A percentile compares a stretch with the other conserved stretches of the same genome.
phyloP scores from a whole-genome alignment of 1,140 invertebrate genomes.

The Ectropis grisescens region DNA sequence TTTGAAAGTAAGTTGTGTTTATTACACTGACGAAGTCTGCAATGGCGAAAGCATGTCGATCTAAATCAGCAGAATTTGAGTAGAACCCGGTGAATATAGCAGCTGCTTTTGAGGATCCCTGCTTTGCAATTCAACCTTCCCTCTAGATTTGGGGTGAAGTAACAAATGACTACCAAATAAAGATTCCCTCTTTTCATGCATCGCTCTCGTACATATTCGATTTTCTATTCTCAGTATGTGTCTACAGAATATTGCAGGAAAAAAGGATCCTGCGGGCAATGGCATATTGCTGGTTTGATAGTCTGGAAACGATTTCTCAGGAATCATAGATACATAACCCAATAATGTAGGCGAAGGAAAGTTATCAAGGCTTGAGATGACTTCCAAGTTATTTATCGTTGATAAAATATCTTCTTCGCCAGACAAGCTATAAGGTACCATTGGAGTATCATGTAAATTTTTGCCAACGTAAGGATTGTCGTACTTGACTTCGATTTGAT shows the following conservation, averaged over 20 bases:
- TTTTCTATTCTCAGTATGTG: conserved; percentile 25
- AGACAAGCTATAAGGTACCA: conserved; percentile 31
- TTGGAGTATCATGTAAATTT: conserved; percentile 69
- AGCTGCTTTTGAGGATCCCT: conserved; percentile 87
- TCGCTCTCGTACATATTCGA: conserved; percentile 75
- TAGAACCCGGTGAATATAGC: conserved; percentile 92
- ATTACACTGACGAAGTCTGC: conserved; percentile 72
- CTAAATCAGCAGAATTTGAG: conserved; percentile 79
- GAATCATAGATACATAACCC: too few relatives aligned
- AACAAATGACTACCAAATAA: conserved; percentile 82
- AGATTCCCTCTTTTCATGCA: conserved; percentile 76
- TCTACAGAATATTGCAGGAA: conserved; percentile 67
- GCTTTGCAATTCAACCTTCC: conserved; percentile 80
- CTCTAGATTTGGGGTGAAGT: conserved; percentile 82
- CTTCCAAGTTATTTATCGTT: background rate
- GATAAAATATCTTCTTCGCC: conserved; percentile 4
- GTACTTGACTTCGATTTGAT: conserved; percentile 33
- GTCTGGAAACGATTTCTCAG: conserved; percentile 76
- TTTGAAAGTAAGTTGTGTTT: conserved; percentile 65
- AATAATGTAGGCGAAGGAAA: conserved; percentile 3
- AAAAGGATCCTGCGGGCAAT: conserved; percentile 54
- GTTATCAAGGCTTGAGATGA: background rate
- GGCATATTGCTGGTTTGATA: conserved; percentile 16
- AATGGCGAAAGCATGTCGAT: conserved; percentile 80
- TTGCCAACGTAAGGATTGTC: conserved; percentile 71